Percentiles rank a stretch among this genome's conserved stretches.
These are phyloP conservation scores for Kobus ellipsiprymnus DNA, from an alignment of 2,113 vertebrate genomes.

Conservation along the genomic window DNA sequence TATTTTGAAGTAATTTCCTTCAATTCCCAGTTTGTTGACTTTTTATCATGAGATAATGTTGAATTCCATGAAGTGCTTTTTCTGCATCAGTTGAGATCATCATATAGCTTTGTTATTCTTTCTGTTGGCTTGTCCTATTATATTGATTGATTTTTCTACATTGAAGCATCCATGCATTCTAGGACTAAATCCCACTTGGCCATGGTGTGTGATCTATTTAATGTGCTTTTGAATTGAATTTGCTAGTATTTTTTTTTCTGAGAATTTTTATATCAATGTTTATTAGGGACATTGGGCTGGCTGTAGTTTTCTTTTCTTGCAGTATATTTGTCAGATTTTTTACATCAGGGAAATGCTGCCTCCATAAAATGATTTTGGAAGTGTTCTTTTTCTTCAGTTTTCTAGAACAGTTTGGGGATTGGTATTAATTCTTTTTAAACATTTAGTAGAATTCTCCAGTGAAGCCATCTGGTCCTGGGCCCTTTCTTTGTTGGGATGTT, in stretches of 20 bases:
- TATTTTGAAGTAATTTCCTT: not conserved
- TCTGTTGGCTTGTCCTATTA: not conserved
- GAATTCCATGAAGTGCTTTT: not conserved
- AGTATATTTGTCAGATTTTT: not conserved
- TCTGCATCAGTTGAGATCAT: not conserved
- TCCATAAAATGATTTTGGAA: not conserved
- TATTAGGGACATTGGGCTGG: not conserved
- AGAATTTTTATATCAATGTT: not conserved
- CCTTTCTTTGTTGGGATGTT: not conserved
- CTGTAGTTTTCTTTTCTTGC: not conserved
- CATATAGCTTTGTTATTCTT: not conserved
- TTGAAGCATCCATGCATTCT: not conserved
- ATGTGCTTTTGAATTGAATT: not conserved
- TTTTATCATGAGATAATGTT: not conserved
- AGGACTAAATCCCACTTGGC: not conserved
- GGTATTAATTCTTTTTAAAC: not conserved
- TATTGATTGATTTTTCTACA: not conserved
- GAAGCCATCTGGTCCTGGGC: not conserved
- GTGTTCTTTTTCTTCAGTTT: not conserved
- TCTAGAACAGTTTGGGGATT: not conserved
- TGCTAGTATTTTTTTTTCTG: not conserved
- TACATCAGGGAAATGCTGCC: not conserved
- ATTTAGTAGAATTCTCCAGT: not conserved
- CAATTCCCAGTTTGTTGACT: not conserved
- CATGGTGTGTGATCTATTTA: not conserved